phyloP scores from a whole-genome alignment of 2,888 invertebrate genomes.

The Philereme transversata region DNA sequence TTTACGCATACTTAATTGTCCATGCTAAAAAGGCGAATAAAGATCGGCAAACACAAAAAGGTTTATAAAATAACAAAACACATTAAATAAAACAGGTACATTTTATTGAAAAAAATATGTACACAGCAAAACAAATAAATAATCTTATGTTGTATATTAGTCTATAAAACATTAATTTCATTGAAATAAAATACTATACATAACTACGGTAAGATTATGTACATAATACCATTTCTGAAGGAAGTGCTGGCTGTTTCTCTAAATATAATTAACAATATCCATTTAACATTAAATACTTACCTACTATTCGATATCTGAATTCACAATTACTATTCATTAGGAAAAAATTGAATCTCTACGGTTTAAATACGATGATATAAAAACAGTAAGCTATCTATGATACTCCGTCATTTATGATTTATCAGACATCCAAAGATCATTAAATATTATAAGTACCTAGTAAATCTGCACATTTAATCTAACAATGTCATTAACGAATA shows the following conservation, averaged over 20 bases:
- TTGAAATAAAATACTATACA: conserved; percentile 84
- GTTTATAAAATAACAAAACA: conserved; percentile 38
- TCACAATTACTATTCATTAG: conserved; percentile 64
- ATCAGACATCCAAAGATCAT: conserved; percentile 67
- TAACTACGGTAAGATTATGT: conserved; percentile 81
- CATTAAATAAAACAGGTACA: conserved; percentile 82
- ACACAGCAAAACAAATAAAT: conserved; percentile 85
- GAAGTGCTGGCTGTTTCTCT: conserved; percentile 68
- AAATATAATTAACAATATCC: conserved; percentile 76
- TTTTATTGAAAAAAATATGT: conserved; percentile 84
- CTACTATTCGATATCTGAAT: conserved; percentile 71
- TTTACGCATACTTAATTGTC: too few relatives aligned
- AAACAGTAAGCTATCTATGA: conserved; percentile 71
- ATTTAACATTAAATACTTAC: conserved; percentile 79
- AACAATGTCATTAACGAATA: conserved; percentile 77
- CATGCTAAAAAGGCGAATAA: conserved; percentile 24
- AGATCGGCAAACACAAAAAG: too few relatives aligned
- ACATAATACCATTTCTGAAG: conserved; percentile 80
- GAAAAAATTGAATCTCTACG: conserved; percentile 73
- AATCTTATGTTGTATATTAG: conserved; percentile 84
- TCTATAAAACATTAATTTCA: conserved; percentile 84
- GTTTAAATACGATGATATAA: conserved; percentile 74
- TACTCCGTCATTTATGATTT: conserved; percentile 65
- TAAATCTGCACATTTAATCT: conserved; percentile 70
- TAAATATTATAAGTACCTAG: conserved; percentile 40